phyloP scores from a whole-genome alignment of 2,113 vertebrate genomes.

The Daubentonia madagascariensis region DNA sequence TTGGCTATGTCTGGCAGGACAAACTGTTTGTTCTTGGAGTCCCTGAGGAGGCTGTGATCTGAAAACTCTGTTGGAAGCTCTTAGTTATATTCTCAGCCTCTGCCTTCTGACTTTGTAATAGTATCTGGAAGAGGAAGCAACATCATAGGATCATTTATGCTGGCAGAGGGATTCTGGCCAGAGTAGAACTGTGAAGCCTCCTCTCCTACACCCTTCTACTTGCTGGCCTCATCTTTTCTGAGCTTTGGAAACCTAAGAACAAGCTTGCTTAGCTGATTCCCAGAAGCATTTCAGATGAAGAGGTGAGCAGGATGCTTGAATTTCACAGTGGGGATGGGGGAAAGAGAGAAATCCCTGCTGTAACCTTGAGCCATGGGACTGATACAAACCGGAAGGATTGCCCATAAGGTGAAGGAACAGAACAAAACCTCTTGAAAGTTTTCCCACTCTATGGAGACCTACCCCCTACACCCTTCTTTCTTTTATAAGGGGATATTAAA shows the following conservation, averaged over 20 bases:
- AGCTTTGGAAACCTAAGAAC: neutral
- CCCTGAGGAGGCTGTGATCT: neutral
- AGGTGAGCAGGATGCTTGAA: neutral
- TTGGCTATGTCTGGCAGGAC: neutral
- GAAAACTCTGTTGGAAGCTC: neutral
- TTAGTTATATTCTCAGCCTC: neutral
- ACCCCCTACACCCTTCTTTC: neutral
- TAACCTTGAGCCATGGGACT: neutral
- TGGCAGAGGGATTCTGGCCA: neutral
- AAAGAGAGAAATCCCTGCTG: neutral
- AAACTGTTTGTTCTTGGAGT: neutral
- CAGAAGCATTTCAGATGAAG: neutral
- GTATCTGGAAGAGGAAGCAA: neutral
- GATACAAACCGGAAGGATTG: neutral
- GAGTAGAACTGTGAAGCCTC: neutral
- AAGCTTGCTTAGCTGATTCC: neutral
- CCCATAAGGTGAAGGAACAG: neutral
- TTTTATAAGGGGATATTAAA: conserved; percentile 15
- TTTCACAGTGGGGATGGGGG: neutral
- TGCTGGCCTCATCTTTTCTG: neutral
- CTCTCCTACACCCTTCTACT: neutral
- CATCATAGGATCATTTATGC: neutral
- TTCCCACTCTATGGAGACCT: neutral
- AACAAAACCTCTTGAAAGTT: neutral
- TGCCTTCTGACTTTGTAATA: neutral